Base-by-base conservation (phyloP, 2,113 vertebrate genomes). In the Puffinus mauretanicus region DNA sequence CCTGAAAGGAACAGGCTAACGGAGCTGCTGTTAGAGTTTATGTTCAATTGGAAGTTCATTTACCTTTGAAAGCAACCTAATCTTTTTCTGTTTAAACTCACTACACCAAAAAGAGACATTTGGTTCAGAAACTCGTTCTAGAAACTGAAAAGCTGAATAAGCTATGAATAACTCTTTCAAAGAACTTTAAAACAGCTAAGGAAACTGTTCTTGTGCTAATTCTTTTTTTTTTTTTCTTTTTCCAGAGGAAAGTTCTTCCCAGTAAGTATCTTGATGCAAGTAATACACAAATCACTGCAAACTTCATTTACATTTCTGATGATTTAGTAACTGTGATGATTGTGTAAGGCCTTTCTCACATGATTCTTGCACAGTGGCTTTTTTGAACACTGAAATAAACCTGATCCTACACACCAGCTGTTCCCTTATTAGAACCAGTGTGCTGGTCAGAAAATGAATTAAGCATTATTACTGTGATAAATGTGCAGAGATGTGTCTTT, bases 211-310 rank as follows among this genome's bases (percentile, higher is more conserved):
- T 21, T 90, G 29, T 84, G 51, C 40, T 97, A 95, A 97, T 66
- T 71, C 54, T 79, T 46, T 51, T n/a, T 71, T 64, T 79, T n/a
- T 38, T 73, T 40, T 80, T 42, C 42, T 4, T 78, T 78, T 84
- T 90, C 32, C 87, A 98, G 98, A 97, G 94, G 94, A 97, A 97
- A 94, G 92, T 36, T 96, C 98, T 82, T 97, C 98, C 57, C 97
- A 97, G 98, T 98, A 98, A 98, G 98, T 98, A 98, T 93, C 91
- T 46, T 92, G 51, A 65, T 64, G 10, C 77, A 69, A 71, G 18
- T 24, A 77, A 22, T 71, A 62, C 22, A n/a, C 54, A 88, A 69
- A 60, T 51, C 51, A 67, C 71, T 79, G 44, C 46, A 76, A 57
- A 73, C 16, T 26, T 86, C 10, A n/a, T 58, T 60, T 73, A 27